These are phyloP conservation scores for Cistogaster globosa DNA, from an alignment of 2,888 invertebrate genomes.

Conservation along the genomic window DNA sequence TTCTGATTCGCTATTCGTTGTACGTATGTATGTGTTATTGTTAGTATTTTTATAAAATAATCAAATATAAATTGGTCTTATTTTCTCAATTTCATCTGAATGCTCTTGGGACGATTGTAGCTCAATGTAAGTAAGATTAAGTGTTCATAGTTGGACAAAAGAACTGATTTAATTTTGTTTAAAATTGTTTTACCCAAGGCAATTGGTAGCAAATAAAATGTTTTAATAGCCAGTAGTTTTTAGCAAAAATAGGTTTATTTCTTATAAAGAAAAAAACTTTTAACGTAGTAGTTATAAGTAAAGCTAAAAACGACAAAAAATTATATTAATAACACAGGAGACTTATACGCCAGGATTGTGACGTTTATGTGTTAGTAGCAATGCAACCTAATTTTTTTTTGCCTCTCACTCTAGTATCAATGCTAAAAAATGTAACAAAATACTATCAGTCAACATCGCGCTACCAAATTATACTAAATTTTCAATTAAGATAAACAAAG, in stretches of 20 bases:
- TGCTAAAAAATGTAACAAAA: too few relatives aligned
- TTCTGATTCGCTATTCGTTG: slow-evolving; percentile 1
- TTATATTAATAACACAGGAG: too few relatives aligned
- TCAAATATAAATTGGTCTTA: slow-evolving; percentile 38
- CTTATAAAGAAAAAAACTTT: background rate
- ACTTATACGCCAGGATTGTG: too few relatives aligned
- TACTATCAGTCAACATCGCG: too few relatives aligned
- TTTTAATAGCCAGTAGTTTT: slow-evolving; percentile 12
- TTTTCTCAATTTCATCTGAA: slow-evolving; percentile 6
- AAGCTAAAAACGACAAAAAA: too few relatives aligned
- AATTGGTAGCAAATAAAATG: slow-evolving; percentile 31
- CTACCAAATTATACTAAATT: too few relatives aligned
- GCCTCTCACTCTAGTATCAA: too few relatives aligned
- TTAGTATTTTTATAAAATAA: slow-evolving; percentile 17
- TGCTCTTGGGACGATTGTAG: slow-evolving; percentile 24
- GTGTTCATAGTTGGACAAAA: background rate
- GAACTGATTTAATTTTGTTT: slow-evolving; percentile 20
- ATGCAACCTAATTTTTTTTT: too few relatives aligned
- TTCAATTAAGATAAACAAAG: too few relatives aligned
- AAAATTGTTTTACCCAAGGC: slow-evolving; percentile 26
- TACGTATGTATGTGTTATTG: background rate
- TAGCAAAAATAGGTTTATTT: background rate
- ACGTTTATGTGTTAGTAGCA: too few relatives aligned
- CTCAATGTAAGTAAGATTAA: background rate
- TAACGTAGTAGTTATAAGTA: too few relatives aligned